phyloP scores from a whole-genome alignment of 2,797 vertebrate species.

The Xiphorhynchus erythropygius region DNA sequence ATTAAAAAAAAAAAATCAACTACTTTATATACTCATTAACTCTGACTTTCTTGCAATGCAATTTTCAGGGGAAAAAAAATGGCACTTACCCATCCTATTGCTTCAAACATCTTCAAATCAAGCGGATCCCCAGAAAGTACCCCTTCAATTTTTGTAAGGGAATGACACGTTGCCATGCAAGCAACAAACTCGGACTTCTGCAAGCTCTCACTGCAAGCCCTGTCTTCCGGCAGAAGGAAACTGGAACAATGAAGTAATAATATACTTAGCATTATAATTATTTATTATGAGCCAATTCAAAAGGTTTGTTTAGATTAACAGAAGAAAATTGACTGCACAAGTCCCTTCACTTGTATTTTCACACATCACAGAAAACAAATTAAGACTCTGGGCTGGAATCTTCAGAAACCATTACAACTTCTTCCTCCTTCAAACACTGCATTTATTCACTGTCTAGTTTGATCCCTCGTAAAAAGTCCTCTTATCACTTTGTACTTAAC shows the following conservation, averaged over 20 bases:
- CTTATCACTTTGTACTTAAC: neutral
- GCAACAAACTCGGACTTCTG: conserved; percentile 94
- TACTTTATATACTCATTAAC: neutral
- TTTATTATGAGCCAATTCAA: conserved; percentile 63
- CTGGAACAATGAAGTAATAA: conserved; percentile 74
- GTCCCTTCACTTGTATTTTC: conserved; percentile 21
- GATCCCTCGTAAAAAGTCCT: neutral
- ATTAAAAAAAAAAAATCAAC: neutral
- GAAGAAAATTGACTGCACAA: conserved; percentile 32
- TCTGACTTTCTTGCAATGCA: neutral
- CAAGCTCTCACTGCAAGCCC: conserved; percentile 85
- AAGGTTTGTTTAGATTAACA: conserved; percentile 59
- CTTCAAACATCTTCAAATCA: conserved; percentile 98
- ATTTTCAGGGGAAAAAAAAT: neutral
- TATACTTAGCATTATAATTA: conserved; percentile 44
- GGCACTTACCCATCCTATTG: conserved; percentile 93
- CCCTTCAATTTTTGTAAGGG: conserved; percentile 96
- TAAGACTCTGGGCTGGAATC: neutral
- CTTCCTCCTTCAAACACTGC: neutral
- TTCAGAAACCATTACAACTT: neutral
- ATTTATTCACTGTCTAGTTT: neutral
- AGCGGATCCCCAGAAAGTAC: conserved; percentile 95
- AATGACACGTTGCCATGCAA: conserved; percentile 98
- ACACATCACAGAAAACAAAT: neutral
- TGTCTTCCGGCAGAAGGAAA: conserved; percentile 90